Conservation (phyloP, 1,140 invertebrate genomes). For the Aporrectodea caliginosa region DNA sequence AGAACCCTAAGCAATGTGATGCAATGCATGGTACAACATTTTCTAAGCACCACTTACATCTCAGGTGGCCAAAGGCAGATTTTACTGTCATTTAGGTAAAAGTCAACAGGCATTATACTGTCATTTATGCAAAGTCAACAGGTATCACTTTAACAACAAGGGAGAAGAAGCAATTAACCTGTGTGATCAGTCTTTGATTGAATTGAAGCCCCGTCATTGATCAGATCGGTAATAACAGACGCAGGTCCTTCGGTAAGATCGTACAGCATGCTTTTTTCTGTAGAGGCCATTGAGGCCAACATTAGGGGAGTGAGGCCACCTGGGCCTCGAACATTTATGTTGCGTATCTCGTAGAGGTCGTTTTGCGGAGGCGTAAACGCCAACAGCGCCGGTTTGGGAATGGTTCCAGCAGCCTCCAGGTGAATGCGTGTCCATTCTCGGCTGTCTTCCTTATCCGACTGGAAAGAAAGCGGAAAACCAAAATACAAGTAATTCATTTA, state of each 20-base stretch:
- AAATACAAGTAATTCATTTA: neutral
- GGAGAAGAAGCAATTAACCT: too few species aligned
- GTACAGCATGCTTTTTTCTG: constrained; percentile 62
- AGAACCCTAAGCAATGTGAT: too few species aligned
- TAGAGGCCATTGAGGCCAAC: constrained; percentile 77
- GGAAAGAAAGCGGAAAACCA: too few species aligned
- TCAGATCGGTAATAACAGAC: constrained; percentile 80
- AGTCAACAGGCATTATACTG: too few species aligned
- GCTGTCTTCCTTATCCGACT: constrained; percentile 60
- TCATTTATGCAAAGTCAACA: too few species aligned
- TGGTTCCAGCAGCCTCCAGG: constrained; percentile 81
- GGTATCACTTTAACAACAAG: too few species aligned
- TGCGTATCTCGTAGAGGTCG: constrained; percentile 43
- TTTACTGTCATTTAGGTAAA: too few species aligned
- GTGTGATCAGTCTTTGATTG: constrained; percentile 90
- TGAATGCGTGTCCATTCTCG: constrained; percentile 88
- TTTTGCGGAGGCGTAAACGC: constrained; percentile 66
- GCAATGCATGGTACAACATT: too few species aligned
- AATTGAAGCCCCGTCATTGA: constrained; percentile 85
- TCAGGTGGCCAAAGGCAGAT: too few species aligned
- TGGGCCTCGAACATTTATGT: constrained; percentile 46
- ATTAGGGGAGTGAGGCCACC: constrained; percentile 89
- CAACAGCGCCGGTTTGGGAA: constrained; percentile 59
- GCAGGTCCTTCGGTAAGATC: constrained; percentile 78
- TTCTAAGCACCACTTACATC: too few species aligned